These are phyloP conservation scores for Glyphotaelius pellucidus DNA, from an alignment of 2,888 invertebrate species.

Conservation along the genomic window DNA sequence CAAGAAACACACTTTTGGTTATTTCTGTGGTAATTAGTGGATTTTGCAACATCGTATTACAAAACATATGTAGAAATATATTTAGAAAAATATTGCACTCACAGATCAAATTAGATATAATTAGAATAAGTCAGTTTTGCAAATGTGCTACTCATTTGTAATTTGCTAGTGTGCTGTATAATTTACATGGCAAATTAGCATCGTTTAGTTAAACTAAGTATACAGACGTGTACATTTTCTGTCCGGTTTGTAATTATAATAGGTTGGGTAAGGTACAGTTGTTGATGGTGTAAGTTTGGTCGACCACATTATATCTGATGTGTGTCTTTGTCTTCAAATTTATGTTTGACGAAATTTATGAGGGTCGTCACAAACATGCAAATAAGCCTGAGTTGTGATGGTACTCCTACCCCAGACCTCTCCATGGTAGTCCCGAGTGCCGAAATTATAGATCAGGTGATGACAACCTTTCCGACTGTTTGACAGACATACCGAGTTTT, in stretches of 20 bases:
- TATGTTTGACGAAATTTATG: conserved; percentile 20
- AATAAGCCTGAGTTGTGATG: neutral
- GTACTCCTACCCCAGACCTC: neutral
- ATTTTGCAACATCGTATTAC: too few species aligned
- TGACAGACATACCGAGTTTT: neutral
- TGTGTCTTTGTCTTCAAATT: conserved; percentile 35
- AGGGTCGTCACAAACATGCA: conserved; percentile 43
- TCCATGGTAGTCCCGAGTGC: neutral
- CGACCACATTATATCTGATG: conserved; percentile 28
- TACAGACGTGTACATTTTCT: neutral
- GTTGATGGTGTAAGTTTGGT: neutral
- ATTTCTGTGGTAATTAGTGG: too few species aligned
- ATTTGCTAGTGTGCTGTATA: neutral
- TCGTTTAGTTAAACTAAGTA: neutral
- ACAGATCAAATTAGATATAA: too few species aligned
- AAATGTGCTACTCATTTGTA: neutral
- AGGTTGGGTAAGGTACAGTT: neutral
- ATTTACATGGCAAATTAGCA: neutral
- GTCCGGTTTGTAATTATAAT: neutral
- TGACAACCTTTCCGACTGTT: neutral
- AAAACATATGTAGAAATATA: too few species aligned
- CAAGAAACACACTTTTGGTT: too few species aligned
- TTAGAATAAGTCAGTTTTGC: too few species aligned
- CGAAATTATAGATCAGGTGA: neutral
- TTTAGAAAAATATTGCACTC: too few species aligned